Evolutionary conservation across 2,797 vertebrate species (phyloP).

Genomic region (Anisognathus igniventris): DNA sequence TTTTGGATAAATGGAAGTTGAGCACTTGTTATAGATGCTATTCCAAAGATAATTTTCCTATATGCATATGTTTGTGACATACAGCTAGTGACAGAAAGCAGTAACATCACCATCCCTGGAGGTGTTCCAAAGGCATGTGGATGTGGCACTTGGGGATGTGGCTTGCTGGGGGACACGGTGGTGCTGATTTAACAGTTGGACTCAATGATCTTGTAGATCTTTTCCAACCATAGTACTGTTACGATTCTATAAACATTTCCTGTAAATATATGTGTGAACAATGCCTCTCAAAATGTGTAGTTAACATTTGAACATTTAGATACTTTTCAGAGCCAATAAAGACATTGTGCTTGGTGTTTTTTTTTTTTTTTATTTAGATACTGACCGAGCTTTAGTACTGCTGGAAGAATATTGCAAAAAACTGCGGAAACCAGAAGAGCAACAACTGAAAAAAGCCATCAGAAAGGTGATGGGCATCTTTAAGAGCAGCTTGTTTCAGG

Average conservation of each 20-base stretch:
- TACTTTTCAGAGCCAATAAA: background rate
- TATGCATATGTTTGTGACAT: background rate
- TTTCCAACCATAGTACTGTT: background rate
- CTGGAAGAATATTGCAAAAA: conserved; percentile 93
- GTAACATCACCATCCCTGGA: background rate
- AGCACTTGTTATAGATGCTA: background rate
- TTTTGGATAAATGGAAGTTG: background rate
- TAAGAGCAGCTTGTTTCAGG: conserved; percentile 93
- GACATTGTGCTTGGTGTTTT: background rate
- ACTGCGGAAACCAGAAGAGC: conserved; percentile 88
- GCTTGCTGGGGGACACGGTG: background rate
- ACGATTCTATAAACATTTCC: background rate
- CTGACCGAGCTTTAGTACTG: conserved; percentile 85
- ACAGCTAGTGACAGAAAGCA: background rate
- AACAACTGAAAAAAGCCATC: conserved; percentile 89
- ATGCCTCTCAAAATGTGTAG: background rate
- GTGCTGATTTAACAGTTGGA: background rate
- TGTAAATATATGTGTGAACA: background rate
- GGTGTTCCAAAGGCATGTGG: background rate
- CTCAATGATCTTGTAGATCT: background rate
- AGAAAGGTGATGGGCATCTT: conserved; percentile 92
- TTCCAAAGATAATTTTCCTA: background rate
- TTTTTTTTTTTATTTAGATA: conserved; percentile 75
- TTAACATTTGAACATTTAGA: background rate
- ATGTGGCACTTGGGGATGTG: background rate